Evolutionary conservation across 2,888 invertebrate genomes (phyloP), one percentile per base, ranked within the genome.

Genomic region (Pachliopta kotzebuea): DNA sequence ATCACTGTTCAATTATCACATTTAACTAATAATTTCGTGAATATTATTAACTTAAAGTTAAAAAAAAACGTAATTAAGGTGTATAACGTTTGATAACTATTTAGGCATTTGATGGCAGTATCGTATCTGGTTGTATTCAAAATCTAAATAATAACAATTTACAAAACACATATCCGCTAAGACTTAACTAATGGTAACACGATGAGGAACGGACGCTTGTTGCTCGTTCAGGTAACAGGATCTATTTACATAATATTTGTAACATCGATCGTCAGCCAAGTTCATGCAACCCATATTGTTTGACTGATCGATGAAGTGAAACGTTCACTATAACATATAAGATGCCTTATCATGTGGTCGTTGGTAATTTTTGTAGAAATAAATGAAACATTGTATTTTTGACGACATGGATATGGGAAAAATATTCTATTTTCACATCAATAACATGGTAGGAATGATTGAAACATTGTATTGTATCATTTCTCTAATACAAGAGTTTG

Each of bases 21-120:
- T 82, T 85, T 83, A 88, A 85, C 86, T 86, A 87, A 88, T 87
- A 86, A 88, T 87, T 88, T 89, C 86, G 84, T 83, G 80, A 79
- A 85, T 81, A 70, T 77, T 75, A 74, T 79, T 79, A 82, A 80
- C 83, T 84, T 80, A 82, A n/a, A 24, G 56, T 57, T 17, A 78
- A 74, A 50, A 37, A 56, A 62, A 20, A 74, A 82, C 76, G 74
- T 78, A 81, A 67, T 67, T 66, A 70, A 71, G 70, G 77, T 80
- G 73, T 76, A 79, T 80, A 78, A 83, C 79, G 76, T 75, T 80
- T 81, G 78, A 76, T 82, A 87, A 81, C 84, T 88, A 88, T 83
- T 90, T 90, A 91, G 90, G 90, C 91, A 91, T 90, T 88, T 88
- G 83, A 91, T 90, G 91, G 91, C 91, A 90, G 90, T 90, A 85